Evolutionary conservation across 1,140 invertebrate genomes (phyloP).

Genomic region (Holotrichia oblita): DNA sequence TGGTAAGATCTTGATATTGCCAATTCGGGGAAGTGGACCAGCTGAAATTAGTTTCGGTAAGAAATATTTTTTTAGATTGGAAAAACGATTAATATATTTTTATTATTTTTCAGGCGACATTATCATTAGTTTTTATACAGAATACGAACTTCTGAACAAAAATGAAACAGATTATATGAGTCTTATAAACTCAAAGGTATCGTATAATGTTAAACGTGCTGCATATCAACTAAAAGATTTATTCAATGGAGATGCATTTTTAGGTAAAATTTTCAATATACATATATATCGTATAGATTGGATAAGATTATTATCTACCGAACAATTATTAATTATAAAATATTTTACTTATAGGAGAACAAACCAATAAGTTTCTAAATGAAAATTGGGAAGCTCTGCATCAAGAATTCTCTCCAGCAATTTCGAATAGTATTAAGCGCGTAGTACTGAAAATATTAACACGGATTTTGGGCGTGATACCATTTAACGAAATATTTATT

Average conservation of each 20-base stretch:
- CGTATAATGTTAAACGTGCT: background rate
- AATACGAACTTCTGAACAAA: background rate
- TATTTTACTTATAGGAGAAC: conserved; percentile 51
- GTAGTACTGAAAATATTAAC: background rate
- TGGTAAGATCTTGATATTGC: conserved; percentile 24
- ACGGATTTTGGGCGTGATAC: background rate
- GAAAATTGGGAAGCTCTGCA: conserved; percentile 60
- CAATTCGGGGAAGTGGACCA: background rate
- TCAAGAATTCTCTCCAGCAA: conserved; percentile 57
- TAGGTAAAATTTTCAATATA: background rate
- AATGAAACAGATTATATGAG: background rate
- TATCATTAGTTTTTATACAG: background rate
- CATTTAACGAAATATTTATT: conserved; percentile 28
- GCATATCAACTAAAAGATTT: conserved; percentile 23
- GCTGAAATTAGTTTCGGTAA: conserved; percentile 37
- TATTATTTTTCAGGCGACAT: background rate
- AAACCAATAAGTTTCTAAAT: conserved; percentile 61
- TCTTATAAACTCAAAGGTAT: background rate
- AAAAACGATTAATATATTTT: background rate
- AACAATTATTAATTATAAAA: too few relatives aligned
- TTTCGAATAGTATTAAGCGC: conserved; percentile 52
- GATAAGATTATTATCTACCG: too few relatives aligned
- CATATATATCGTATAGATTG: too few relatives aligned
- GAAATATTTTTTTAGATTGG: background rate
- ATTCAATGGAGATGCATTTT: conserved; percentile 30